Conservation (phyloP, 2,113 vertebrate genomes). For the Dendrocopos noguchii region DNA sequence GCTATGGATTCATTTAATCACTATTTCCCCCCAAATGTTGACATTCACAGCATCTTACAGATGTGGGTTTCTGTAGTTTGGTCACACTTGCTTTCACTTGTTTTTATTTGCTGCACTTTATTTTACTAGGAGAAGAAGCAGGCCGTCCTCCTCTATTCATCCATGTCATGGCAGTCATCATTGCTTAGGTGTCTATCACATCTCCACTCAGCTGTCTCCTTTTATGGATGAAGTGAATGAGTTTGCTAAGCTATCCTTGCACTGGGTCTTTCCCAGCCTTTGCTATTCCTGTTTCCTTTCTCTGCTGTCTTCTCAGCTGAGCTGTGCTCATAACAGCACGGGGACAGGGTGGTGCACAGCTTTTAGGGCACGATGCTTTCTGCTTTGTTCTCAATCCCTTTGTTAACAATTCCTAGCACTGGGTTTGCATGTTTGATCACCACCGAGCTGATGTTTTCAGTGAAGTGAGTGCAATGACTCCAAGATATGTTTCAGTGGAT, state of each 20-base stretch:
- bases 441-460: not conserved
- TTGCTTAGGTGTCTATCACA: not conserved
- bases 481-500: not conserved
- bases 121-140: constrained; percentile 20
- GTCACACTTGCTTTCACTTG: not conserved
- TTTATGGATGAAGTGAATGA: not conserved
- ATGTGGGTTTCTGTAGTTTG: not conserved
- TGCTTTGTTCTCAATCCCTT: not conserved
- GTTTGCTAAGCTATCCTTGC: not conserved
- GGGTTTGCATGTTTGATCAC: not conserved
- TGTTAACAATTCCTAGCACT: not conserved
- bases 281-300: not conserved
- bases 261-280: not conserved
- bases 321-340: not conserved
- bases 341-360: not conserved
- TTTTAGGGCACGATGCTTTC: not conserved
- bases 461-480: not conserved
- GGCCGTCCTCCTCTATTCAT: not conserved
- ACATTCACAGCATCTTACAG: not conserved
- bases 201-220: not conserved
- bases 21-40: not conserved
- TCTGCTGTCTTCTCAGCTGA: not conserved
- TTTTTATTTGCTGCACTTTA: not conserved
- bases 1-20: not conserved
- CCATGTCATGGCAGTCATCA: not conserved